Conservation (phyloP, 1,140 invertebrate species). For the Bombus polaris region DNA sequence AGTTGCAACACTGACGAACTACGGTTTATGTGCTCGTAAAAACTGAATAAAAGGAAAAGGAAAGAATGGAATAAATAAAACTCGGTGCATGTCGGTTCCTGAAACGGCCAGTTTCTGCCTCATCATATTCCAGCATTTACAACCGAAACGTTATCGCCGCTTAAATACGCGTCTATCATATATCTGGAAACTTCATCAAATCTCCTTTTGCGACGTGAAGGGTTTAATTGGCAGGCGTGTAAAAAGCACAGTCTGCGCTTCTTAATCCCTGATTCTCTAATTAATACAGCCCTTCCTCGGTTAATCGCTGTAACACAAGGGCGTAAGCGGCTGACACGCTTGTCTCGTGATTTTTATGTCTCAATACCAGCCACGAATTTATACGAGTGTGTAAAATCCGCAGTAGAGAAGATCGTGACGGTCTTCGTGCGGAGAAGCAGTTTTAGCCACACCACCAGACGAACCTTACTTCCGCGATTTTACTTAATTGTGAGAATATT, state of each 20-base stretch:
- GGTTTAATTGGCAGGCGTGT: constrained; percentile 37
- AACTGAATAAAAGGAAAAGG: not conserved
- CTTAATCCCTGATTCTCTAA: constrained; percentile 28
- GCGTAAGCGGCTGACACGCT: not conserved
- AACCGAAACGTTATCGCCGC: constrained; percentile 27
- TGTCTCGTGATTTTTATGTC: constrained; percentile 35
- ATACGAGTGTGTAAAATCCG: constrained; percentile 13
- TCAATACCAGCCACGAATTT: constrained; percentile 38
- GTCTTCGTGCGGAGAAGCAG: constrained; percentile 1
- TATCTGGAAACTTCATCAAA: not conserved
- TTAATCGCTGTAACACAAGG: not conserved
- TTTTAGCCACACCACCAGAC: not conserved
- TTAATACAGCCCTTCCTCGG: constrained; percentile 4
- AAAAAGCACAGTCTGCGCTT: not conserved
- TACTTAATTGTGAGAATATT: constrained; percentile 23
- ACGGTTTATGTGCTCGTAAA: constrained; percentile 14
- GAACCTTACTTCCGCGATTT: not conserved
- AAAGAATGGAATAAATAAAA: not conserved
- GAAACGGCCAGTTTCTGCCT: not conserved
- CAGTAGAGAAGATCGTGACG: too few relatives aligned
- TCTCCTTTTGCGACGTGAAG: not conserved
- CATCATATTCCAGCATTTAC: not conserved
- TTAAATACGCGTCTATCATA: constrained; percentile 5
- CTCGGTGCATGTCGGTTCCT: not conserved
- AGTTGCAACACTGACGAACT: constrained; percentile 3